A percentile compares a stretch with the other conserved stretches of the same genome.
Conservation (phyloP, 2,113 vertebrate species). For the Daboia siamensis region DNA sequence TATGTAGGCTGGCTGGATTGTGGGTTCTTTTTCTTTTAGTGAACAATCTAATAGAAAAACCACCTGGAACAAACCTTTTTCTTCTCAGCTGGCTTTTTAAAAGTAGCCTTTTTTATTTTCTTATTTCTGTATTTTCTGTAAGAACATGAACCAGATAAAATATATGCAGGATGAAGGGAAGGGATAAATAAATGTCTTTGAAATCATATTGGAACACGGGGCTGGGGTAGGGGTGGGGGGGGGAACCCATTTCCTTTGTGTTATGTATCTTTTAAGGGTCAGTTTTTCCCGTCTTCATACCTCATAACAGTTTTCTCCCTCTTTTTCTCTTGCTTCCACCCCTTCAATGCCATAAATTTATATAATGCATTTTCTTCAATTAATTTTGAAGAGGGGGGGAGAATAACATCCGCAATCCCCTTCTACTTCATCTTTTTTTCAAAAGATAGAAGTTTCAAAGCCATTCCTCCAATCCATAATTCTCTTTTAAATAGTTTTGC, state of each 20-base stretch:
- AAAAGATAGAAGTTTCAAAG: conserved; percentile 27
- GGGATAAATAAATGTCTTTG: conserved; percentile 11
- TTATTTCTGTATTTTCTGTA: conserved; percentile 46
- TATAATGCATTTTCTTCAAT: neutral
- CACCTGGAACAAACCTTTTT: conserved; percentile 72
- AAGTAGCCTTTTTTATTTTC: neutral
- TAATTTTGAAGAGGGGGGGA: neutral
- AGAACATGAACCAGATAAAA: neutral
- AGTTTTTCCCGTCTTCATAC: conserved; percentile 5
- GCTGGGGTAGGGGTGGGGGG: neutral
- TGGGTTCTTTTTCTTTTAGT: conserved; percentile 47
- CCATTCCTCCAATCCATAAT: conserved; percentile 6
- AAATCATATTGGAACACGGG: neutral
- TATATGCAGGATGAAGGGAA: conserved; percentile 15
- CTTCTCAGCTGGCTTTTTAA: conserved; percentile 20
- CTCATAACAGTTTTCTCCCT: neutral
- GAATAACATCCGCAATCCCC: neutral
- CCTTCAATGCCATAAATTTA: neutral
- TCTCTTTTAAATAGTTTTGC: neutral
- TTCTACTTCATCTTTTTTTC: neutral
- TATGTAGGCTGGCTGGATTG: neutral
- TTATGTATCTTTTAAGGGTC: conserved; percentile 13
- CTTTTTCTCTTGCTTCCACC: neutral
- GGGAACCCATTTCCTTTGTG: conserved; percentile 27
- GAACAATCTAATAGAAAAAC: conserved; percentile 70